Base-by-base conservation (phyloP, 2,113 vertebrate genomes). In the Coryphaenoides rupestris region DNA sequence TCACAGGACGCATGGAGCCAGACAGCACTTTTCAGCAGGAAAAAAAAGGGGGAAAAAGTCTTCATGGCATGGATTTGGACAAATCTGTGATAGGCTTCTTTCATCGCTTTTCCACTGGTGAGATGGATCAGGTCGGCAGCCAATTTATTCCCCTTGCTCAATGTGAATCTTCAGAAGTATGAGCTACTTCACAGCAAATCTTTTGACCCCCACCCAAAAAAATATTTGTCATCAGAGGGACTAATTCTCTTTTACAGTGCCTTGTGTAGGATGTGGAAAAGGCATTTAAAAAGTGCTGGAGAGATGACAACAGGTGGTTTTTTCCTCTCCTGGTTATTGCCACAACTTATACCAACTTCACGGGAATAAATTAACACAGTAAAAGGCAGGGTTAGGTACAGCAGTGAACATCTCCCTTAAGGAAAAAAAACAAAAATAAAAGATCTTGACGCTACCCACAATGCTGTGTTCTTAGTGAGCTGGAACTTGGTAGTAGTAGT, bases 401-500 rank as follows among this genome's bases (percentile, higher is more conserved):
- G 91, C 93, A 93, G 93, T 79, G 94, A 90, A 89, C 77, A 88
- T 80, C 82, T 82, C 78, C 84, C 85, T 86, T 82, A 86, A 69
- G 86, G 83, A 72, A 70, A 60, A 83, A 77, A 83, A 65, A 64
- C 64, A 68, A 66, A 23, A 3, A 14, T 58, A 80, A 70, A 87
- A 93, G 90, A 88, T 95, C 95, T 96, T 96, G 94, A 94, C 80
- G 95, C 96, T 98, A 98, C 94, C 94, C 94, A 95, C 95, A 98
- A 96, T 94, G 95, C 84, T 94, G 95, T 91, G 92, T 94, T 94
- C 95, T 93, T 95, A 99, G 92, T 90, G 96, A 95, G 95, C 92
- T 95, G 95, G 95, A 91, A 96, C 93, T 95, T 95, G 92, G 95
- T 94, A 99, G 90, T 55, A 55, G 54, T 92, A 94, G 95, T 93